These are phyloP conservation scores for Muraenolepis orangiensis DNA, from an alignment of 2,797 vertebrate species.

Conservation along the genomic window DNA sequence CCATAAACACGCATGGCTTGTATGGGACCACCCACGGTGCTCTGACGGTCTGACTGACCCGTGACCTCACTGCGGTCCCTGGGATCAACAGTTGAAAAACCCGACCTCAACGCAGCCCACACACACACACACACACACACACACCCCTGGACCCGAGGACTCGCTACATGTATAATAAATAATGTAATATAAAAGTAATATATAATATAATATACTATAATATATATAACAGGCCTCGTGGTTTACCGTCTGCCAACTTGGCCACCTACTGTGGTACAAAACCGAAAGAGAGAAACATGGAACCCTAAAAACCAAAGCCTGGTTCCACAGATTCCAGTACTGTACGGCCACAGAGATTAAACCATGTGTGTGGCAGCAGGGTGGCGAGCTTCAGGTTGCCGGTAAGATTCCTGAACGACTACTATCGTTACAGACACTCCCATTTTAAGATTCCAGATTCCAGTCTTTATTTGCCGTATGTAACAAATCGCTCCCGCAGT, in stretches of 20 bases:
- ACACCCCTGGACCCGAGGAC: constrained; percentile 38
- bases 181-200: constrained; percentile 40
- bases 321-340: background rate
- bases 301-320: constrained; percentile 48
- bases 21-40: constrained; percentile 62
- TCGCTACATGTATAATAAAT: background rate
- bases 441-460: too few relatives aligned
- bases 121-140: constrained; percentile 30
- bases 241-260: background rate
- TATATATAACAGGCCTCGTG: too few relatives aligned
- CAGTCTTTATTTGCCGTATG: too few relatives aligned
- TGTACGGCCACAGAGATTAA: constrained; percentile 22
- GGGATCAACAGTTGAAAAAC: constrained; percentile 35
- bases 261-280: background rate
- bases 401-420: constrained; percentile 37
- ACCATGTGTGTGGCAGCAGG: constrained; percentile 31
- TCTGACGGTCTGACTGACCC: constrained; percentile 47
- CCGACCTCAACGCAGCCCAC: constrained; percentile 39
- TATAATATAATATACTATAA: constrained; percentile 46
- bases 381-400: constrained; percentile 44
- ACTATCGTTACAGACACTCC: constrained; percentile 28
- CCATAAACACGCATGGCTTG: constrained; percentile 40
- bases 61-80: constrained; percentile 17
- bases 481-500: too few relatives aligned
- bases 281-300: constrained; percentile 20